Evolutionary conservation across 2,888 invertebrate genomes (phyloP), one percentile per base, ranked within the genome.

Genomic region (Imbricaverruca yamaguchii): DNA sequence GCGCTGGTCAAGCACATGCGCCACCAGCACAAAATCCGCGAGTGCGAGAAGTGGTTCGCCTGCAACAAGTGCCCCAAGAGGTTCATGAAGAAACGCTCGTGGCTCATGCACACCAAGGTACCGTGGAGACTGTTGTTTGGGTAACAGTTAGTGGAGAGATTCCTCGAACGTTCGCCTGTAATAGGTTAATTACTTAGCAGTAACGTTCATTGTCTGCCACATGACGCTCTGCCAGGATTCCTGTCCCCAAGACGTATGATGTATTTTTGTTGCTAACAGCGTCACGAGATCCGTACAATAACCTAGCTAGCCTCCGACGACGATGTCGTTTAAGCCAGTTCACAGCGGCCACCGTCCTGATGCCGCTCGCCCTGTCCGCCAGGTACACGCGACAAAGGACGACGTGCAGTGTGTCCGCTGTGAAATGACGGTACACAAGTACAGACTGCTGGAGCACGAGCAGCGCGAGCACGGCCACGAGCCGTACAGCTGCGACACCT

Each of bases 1-100:
- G 57, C 56, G 57, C 79, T 79, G n/a, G 79, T 79, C 13, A 79
- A 79, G n/a, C 79, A 79, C 59, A 57, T 79, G 23, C 79, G 79
- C 13, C 23, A 79, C 23, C n/a, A 57, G 79, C 79, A 79, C 59
- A 23, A 57, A 1, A 59, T 79, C 57, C 4, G 56, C 4, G 79
- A 79, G 79, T 79, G 57, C 8, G 79, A 79, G 25, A 79, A 79
- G 57, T 79, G 79, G 79, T 79, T 57, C 56, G 13, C 79, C 13
- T 79, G 79, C 12, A 23, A 56, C 13, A 56, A 79, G 79, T 79
- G 79, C 23, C 23, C 57, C n/a, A 56, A 59, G 57, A 9, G 57
- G 23, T 79, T 79, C 57, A 79, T 57, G 79, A 79, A 79, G 15
- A 79, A 79, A 57, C 79, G 79, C 79, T 79, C 79, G 0, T 59